These are phyloP conservation scores for Oligia latruncula DNA, from an alignment of 2,888 invertebrate species.

Conservation along the genomic window DNA sequence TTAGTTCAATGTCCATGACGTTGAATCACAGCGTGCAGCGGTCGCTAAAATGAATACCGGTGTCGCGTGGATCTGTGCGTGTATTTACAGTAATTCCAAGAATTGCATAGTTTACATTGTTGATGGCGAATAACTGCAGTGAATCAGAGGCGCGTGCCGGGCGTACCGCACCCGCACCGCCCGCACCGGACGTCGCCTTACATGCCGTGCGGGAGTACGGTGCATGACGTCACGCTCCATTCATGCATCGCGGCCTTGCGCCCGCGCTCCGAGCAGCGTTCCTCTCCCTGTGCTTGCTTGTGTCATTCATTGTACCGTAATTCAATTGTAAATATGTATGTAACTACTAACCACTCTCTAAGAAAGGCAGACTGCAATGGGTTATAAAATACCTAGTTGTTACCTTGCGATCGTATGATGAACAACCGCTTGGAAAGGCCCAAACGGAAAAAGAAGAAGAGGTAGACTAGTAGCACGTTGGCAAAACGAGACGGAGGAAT, in stretches of 20 bases:
- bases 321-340: not conserved
- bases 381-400: no score
- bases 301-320: slow-evolving; percentile 6
- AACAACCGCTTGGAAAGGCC: not conserved
- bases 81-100: slow-evolving; percentile 36
- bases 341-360: not conserved
- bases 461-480: not conserved
- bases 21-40: slow-evolving; percentile 7
- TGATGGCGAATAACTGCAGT: slow-evolving; percentile 40
- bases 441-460: not conserved
- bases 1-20: slow-evolving; percentile 32
- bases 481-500: not conserved
- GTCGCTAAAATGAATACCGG: not conserved
- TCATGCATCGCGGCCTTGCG: slow-evolving; percentile 51
- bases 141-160: slow-evolving; percentile 40
- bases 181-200: slow-evolving; percentile 29
- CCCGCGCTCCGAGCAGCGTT: slow-evolving; percentile 1
- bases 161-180: not conserved
- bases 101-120: slow-evolving; percentile 57
- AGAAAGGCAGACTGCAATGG: not conserved
- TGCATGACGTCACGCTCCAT: slow-evolving; percentile 66
- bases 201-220: slow-evolving; percentile 24
- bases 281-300: not conserved
- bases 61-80: slow-evolving; percentile 16
- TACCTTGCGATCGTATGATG: not conserved